A percentile compares a stretch with the other conserved stretches of the same genome.
phyloP scores from a whole-genome alignment of 2,888 invertebrate genomes.

The Tholera decimalis region DNA sequence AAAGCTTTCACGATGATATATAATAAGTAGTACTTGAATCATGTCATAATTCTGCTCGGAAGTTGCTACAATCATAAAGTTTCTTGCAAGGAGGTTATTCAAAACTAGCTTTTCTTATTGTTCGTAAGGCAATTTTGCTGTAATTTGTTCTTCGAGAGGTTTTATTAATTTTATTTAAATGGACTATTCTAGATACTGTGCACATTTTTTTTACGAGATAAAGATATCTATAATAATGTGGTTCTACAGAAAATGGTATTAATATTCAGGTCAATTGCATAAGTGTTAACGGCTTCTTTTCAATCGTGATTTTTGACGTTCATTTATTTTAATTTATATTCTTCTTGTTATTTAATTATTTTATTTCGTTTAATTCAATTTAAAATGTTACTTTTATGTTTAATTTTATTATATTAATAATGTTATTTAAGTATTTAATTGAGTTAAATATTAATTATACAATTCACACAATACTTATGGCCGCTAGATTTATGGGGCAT shows the following conservation, averaged over 20 bases:
- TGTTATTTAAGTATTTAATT: too few species aligned
- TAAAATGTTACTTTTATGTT: too few species aligned
- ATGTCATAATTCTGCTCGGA: constrained; percentile 48
- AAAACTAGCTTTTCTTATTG: constrained; percentile 31
- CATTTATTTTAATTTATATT: too few species aligned
- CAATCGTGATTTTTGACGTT: too few species aligned
- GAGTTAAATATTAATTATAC: too few species aligned
- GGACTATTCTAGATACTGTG: neutral
- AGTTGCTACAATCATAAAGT: constrained; percentile 44
- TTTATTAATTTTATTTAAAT: constrained; percentile 14
- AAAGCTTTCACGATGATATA: constrained; percentile 53
- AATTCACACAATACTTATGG: too few species aligned
- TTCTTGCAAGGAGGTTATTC: constrained; percentile 35
- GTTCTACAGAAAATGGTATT: neutral
- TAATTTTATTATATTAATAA: too few species aligned
- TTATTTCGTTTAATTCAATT: too few species aligned
- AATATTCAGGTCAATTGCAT: too few species aligned
- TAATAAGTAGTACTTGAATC: constrained; percentile 43
- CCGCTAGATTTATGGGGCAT: too few species aligned
- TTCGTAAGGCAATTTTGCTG: constrained; percentile 19
- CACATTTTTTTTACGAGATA: neutral
- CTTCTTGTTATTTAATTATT: too few species aligned
- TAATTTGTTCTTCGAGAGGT: constrained; percentile 23
- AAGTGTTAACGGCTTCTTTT: too few species aligned
- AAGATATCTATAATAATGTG: neutral